Percentiles rank a stretch among this genome's conserved stretches.
Evolutionary conservation across 2,888 invertebrate genomes (phyloP).

Genomic region (Apotomis capreana): DNA sequence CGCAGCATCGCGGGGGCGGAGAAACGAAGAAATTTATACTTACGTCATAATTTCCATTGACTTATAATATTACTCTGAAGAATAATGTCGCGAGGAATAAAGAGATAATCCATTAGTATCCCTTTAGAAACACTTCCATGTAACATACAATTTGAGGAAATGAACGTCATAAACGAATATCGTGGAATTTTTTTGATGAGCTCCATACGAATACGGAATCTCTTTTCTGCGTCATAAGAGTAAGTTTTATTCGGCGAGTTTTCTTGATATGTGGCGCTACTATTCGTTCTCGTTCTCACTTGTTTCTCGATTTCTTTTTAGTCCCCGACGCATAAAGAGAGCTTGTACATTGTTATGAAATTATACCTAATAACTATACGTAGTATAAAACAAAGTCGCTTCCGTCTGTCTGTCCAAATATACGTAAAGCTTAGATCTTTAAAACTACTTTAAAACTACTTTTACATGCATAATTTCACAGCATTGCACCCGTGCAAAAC

Average conservation of each 20-base stretch:
- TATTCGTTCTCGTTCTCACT: constrained; percentile 8
- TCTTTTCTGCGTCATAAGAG: constrained; percentile 4
- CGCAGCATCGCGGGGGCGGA: no score
- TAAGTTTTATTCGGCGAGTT: not conserved
- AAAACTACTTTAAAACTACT: no score
- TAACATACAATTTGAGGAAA: constrained; percentile 40
- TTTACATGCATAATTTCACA: no score
- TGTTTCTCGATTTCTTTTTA: not conserved
- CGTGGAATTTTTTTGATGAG: constrained; percentile 10
- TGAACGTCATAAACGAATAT: constrained; percentile 36
- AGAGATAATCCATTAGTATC: constrained; percentile 39
- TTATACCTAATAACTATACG: no score
- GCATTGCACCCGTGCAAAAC: no score
- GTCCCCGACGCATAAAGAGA: no score
- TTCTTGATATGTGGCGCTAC: constrained; percentile 4
- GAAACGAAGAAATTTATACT: no score
- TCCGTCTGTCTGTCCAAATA: no score
- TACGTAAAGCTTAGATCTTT: no score
- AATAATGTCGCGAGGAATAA: constrained; percentile 26
- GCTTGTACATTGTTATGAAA: no score
- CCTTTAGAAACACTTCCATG: constrained; percentile 36
- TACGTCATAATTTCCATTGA: not conserved
- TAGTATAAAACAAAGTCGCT: no score
- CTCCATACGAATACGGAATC: not conserved
- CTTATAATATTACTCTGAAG: constrained; percentile 7